Base-by-base conservation (phyloP, 2,888 invertebrate species). In the Tridacna gigas region DNA sequence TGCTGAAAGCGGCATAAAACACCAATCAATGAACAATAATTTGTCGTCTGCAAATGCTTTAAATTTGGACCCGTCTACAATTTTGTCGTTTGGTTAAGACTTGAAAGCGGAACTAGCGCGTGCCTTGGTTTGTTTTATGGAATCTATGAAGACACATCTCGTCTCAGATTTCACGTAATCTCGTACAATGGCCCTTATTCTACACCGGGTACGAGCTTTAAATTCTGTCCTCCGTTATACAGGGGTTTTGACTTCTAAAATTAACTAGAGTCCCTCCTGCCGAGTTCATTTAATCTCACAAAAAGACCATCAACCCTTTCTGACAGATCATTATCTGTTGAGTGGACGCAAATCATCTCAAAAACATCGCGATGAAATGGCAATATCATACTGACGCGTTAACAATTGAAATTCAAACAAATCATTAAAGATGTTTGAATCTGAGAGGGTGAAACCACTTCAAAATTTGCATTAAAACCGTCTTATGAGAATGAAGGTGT, bases 341-440 rank as follows among this genome's bases (percentile, higher is more conserved):
- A 84, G 84, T 81, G 78, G 77, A 45, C 61, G 48, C 61, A 77
- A 83, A 83, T 83, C 74, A 80, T 74, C 79, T 26, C 63, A 45
- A 79, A 37, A 66, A 74, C 74, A 22, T 25, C 66, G 47, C 22
- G 51, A 74, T 77, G 69, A 74, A 60, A 74, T 66, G 81, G 77
- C 84, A 84, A 74, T 76, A 61, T 61, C 37, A 61, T 74, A 60
- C 61, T 26, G 37, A 60, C 22, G 60, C 61, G 11, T 65, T n/a
- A 45, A 84, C 84, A 86, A 86, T 86, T 71, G 65, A 67, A 82
- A 71, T 66, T 80, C 80, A 86, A 86, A 86, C 86, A 86, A 86
- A 86, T 82, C 79, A 86, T 86, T 86, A 86, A 86, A 75, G 47
- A 51, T 60, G 69, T 75, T 75, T 86, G 82, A 86, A 45, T 73